Evolutionary conservation across 1,140 invertebrate genomes (phyloP), one percentile per base, ranked within the genome.

Genomic region (Chelonus insularis): DNA sequence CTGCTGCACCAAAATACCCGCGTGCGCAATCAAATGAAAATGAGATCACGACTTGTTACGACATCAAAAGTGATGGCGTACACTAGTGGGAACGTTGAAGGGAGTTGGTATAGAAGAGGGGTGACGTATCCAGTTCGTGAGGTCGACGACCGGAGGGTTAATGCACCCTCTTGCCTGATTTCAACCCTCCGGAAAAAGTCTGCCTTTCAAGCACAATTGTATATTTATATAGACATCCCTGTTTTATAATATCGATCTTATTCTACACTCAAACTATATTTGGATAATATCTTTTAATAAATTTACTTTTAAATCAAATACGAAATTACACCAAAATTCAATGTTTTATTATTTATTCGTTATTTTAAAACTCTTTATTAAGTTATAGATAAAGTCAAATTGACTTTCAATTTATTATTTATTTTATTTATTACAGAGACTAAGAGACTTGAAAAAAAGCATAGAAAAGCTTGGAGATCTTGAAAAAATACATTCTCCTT

Each of bases 1-100:
- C 75, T 29, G 7, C 25, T 63, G 72, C 69, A 77, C 77, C 75
- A 73, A 80, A 80, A 81, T 81, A 78, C 71, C 70, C 76, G 45
- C 51, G 50, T 39, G 74, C 69, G 77, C 77, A 79, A 81, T 81
- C 76, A 77, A 79, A 81, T 76, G 78, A 80, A 81, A 80, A 81
- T 80, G 79, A 81, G 79, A 81, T 80, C 79, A 78, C 75, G 77
- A 79, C 57, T 80, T 74, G 78, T 81, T 80, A 80, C 78, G 73
- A 79, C 78, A 77, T 80, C 77, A 80, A 80, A 80, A 79, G 77
- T 79, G 76, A 79, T 73, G 75, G 68, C 62, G 45, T 36, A 60
- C 66, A 64, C 41, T 20, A 32, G 37, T 36, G 48, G 39, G 9
- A 54, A 57, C 45, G 34, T 12, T 23, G 12, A 39, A 50, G 39